phyloP scores from a whole-genome alignment of 2,888 invertebrate genomes.

The Apamea crenata region DNA sequence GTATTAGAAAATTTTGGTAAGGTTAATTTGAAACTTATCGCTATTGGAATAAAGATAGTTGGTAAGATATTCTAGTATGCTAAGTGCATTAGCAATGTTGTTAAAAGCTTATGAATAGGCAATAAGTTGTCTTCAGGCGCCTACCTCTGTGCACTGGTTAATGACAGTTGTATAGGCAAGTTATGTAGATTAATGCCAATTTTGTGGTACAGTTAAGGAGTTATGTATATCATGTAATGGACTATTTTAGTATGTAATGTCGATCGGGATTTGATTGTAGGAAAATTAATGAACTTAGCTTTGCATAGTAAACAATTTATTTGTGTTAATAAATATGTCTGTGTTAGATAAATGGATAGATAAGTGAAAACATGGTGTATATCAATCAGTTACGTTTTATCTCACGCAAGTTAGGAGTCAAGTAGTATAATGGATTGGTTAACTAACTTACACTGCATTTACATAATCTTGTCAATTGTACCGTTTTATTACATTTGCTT shows the following conservation, averaged over 20 bases:
- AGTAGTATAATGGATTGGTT: constrained; percentile 52
- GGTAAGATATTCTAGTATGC: constrained; percentile 1
- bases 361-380: constrained; percentile 60
- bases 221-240: constrained; percentile 61
- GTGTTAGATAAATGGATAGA: constrained; percentile 59
- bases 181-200: constrained; percentile 84
- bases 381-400: constrained; percentile 58
- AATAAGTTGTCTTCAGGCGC: constrained; percentile 83
- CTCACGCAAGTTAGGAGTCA: constrained; percentile 56
- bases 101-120: constrained; percentile 78
- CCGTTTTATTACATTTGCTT: constrained; percentile 17
- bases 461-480: constrained; percentile 44
- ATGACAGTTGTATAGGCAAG: constrained; percentile 81
- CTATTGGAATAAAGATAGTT: constrained; percentile 31
- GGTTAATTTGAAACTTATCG: constrained; percentile 45
- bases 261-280: constrained; percentile 60
- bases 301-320: constrained; percentile 53
- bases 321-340: constrained; percentile 60
- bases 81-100: constrained; percentile 48
- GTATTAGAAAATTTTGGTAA: constrained; percentile 14
- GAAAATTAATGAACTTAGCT: constrained; percentile 58
- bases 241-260: constrained; percentile 62
- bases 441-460: constrained; percentile 33
- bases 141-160: constrained; percentile 81
- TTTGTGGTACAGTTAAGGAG: constrained; percentile 73